Evolutionary conservation across 2,113 vertebrate species (phyloP).

Genomic region (Poicephalus gulielmi): DNA sequence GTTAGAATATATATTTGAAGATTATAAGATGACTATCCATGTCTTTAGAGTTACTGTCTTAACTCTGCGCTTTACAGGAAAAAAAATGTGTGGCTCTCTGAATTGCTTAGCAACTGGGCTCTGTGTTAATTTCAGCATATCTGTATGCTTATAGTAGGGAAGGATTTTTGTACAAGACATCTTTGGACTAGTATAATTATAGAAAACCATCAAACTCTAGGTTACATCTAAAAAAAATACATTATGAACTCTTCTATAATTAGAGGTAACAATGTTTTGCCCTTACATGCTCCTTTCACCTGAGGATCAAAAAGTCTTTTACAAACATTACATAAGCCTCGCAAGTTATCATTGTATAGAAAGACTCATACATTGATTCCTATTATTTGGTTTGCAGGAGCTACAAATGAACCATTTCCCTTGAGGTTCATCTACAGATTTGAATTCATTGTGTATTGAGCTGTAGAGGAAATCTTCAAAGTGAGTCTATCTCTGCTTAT

Average conservation of each 20-base stretch:
- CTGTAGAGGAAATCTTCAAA: not conserved
- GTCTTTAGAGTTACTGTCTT: not conserved
- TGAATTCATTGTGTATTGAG: not conserved
- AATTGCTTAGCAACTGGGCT: constrained; percentile 21
- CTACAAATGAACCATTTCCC: not conserved
- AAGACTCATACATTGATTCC: not conserved
- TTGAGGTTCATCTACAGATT: not conserved
- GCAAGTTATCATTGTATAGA: not conserved
- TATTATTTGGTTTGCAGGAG: not conserved
- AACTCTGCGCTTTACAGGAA: not conserved
- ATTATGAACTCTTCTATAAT: not conserved
- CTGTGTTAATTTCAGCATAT: constrained; percentile 46
- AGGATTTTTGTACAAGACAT: not conserved
- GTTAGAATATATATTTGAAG: not conserved
- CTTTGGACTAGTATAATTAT: not conserved
- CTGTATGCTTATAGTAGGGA: not conserved
- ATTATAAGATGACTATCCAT: not conserved
- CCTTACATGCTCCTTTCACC: not conserved
- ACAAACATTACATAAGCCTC: not conserved
- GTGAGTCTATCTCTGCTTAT: not conserved
- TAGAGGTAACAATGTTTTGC: constrained; percentile 12
- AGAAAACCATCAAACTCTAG: not conserved
- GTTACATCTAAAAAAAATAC: not conserved
- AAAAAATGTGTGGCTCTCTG: not conserved
- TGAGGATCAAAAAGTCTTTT: not conserved